Percentiles rank a stretch among this genome's conserved stretches.
Evolutionary conservation across 1,140 invertebrate genomes (phyloP).

Genomic region (Drosophila sproati): DNA sequence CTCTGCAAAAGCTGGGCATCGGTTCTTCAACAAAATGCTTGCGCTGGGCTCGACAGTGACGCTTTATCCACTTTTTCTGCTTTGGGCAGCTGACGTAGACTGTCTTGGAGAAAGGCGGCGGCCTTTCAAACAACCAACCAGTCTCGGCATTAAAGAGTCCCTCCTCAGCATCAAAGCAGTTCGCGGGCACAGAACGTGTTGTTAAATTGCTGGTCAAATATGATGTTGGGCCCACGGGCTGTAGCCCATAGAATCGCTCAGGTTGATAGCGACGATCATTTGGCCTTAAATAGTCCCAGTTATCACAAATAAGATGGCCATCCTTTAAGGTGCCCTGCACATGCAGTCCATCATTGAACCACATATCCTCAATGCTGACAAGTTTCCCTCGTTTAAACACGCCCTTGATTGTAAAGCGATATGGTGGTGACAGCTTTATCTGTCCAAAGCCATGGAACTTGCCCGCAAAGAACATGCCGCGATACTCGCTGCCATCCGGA

Average conservation of each 20-base stretch:
- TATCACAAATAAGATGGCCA: constrained; percentile 34
- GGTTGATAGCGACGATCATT: constrained; percentile 65
- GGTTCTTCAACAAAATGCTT: constrained; percentile 36
- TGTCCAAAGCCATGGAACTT: constrained; percentile 72
- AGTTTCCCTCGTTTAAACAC: constrained; percentile 56
- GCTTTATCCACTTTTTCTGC: constrained; percentile 58
- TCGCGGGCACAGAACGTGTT: constrained; percentile 24
- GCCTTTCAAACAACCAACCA: constrained; percentile 53
- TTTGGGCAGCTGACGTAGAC: constrained; percentile 49
- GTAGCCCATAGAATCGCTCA: constrained; percentile 54
- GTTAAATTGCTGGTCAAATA: constrained; percentile 51
- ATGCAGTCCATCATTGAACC: constrained; percentile 66
- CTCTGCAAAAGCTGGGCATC: constrained; percentile 39
- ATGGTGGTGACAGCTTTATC: constrained; percentile 55
- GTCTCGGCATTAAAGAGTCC: constrained; percentile 54
- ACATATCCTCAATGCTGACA: constrained; percentile 65
- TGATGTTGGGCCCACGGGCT: constrained; percentile 63
- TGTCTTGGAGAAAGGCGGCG: constrained; percentile 34
- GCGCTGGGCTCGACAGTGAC: constrained; percentile 46
- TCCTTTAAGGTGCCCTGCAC: constrained; percentile 43
- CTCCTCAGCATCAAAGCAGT: constrained; percentile 64
- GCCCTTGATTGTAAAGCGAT: constrained; percentile 67
- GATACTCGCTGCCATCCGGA: constrained; percentile 76
- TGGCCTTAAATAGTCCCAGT: constrained; percentile 64
- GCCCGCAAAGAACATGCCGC: constrained; percentile 54